These are phyloP conservation scores for Hippopotamus amphibius DNA, from an alignment of 2,113 vertebrate species.

Conservation along the genomic window DNA sequence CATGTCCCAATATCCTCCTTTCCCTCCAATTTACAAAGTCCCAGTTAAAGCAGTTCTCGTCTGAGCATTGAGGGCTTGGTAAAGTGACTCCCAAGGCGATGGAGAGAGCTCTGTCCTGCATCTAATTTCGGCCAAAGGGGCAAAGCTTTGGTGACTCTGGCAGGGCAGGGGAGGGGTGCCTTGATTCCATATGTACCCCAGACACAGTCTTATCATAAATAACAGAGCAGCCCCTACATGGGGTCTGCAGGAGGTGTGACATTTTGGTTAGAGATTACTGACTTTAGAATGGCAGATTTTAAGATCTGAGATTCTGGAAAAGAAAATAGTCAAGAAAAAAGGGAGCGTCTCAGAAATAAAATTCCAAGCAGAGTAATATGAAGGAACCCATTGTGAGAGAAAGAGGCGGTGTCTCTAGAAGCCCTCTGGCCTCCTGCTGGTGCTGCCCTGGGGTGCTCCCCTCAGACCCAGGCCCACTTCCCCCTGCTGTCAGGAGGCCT, in stretches of 20 bases:
- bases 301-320: not conserved
- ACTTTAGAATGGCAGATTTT: not conserved
- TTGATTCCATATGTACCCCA: not conserved
- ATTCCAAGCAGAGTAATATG: not conserved
- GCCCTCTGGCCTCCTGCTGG: fast-evolving
- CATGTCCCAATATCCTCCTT: not conserved
- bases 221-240: fast-evolving
- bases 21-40: not conserved
- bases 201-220: not conserved
- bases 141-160: fast-evolving
- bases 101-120: not conserved
- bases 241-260: not conserved
- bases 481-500: not conserved
- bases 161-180: fast-evolving
- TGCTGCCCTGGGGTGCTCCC: not conserved
- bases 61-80: not conserved
- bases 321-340: not conserved
- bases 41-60: not conserved
- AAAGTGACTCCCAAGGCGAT: not conserved
- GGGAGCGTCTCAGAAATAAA: not conserved
- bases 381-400: not conserved
- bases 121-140: not conserved
- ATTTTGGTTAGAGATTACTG: not conserved
- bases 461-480: not conserved
- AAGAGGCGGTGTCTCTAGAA: not conserved